Evolutionary conservation across 2,113 vertebrate genomes (phyloP), one percentile per base, ranked within the genome.

Genomic region (Pimephales promelas): DNA sequence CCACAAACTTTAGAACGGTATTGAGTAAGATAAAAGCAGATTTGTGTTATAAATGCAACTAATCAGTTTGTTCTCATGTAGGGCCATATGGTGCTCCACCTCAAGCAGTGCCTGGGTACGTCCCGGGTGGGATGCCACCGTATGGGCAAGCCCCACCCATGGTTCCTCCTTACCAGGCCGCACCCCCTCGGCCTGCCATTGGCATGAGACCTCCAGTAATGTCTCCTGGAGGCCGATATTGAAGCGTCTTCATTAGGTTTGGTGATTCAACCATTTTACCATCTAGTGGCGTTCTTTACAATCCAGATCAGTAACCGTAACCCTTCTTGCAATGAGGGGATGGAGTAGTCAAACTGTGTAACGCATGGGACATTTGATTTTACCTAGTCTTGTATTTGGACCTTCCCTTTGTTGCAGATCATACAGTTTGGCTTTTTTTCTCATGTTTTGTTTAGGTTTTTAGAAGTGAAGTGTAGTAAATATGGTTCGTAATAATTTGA

Each of bases 211-310:
- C 98, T 87, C 98, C 97, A 59, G 97, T 97, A 91, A 99, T 99
- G 98, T 99, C 97, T 84, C 98, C 97, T 80, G 97, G 98, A 85
- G 98, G 98, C 94, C 97, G 97, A 94, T 99, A 99, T 95, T 99
- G 97, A 99, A 94, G 95, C 94, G 93, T 93, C 92, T 76, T 95
- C 90, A 97, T 95, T 99, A 98, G 96, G 97, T 98, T 99, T 99
- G 98, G 95, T 96, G 97, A 97, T 98, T 87, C 83, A 96, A 96
- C 95, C 96, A 96, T 98, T 98, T 98, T 94, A 89, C 92, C 92
- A 92, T 91, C 89, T 91, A 91, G 89, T 93, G 90, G 95, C 95
- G 94, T 95, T 96, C 96, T 96, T 96, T 94, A 92, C 94, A 89
- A 86, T 88, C 88, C 87, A 93, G 95, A 94, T 94, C 94, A 95